phyloP scores from a whole-genome alignment of 30 jellyfish, hydroid and myxozoan species.

The Pelagia noctiluca region DNA sequence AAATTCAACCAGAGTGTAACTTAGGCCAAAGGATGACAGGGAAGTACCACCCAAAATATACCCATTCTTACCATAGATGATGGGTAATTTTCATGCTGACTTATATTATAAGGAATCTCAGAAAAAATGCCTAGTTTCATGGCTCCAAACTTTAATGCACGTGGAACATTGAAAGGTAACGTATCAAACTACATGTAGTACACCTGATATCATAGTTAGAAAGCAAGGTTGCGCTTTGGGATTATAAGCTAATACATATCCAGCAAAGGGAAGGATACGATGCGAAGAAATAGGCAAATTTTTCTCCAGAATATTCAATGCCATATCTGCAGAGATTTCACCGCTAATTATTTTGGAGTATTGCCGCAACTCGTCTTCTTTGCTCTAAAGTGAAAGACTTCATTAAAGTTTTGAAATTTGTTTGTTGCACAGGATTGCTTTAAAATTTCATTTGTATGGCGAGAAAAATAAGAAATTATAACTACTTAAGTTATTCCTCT shows the following conservation, averaged over 20 bases:
- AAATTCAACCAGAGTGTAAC: too few species aligned
- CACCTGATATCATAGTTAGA: background rate
- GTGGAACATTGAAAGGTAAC: background rate
- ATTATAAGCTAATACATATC: background rate
- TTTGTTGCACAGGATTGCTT: background rate
- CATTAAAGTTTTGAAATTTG: too few species aligned
- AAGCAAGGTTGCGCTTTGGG: background rate
- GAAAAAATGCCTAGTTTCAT: background rate
- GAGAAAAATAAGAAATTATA: background rate
- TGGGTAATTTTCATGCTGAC: too few species aligned
- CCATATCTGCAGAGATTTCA: slow-evolving; percentile 45
- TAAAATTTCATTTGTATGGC: background rate
- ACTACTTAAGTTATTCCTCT: background rate
- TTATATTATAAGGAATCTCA: too few species aligned
- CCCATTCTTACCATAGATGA: too few species aligned
- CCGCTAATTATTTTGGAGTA: slow-evolving; percentile 7
- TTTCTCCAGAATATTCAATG: slow-evolving; percentile 49
- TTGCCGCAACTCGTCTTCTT: background rate
- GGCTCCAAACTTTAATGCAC: background rate
- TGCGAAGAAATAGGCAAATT: slow-evolving; percentile 53
- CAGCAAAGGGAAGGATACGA: slow-evolving; percentile 59
- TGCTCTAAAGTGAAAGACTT: background rate
- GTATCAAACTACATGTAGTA: too few species aligned
- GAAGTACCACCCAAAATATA: too few species aligned
- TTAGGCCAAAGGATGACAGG: too few species aligned